Evolutionary conservation across 1,140 invertebrate genomes (phyloP).

Genomic region (Drosophila repletoides): DNA sequence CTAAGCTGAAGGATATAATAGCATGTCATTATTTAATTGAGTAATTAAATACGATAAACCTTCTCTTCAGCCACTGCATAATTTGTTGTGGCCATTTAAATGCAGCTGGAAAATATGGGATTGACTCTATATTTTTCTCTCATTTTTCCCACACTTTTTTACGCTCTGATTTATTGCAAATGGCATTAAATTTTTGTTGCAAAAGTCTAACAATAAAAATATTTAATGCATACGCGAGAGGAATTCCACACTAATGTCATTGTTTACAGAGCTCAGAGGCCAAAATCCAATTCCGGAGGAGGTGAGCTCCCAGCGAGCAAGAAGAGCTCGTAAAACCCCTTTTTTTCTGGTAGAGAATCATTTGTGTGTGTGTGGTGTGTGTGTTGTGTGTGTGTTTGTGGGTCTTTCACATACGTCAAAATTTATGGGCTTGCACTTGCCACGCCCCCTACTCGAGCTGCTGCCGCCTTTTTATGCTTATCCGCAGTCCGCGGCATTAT

Average conservation of each 20-base stretch:
- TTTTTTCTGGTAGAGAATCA: slow-evolving; percentile 20
- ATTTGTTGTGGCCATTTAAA: slow-evolving; percentile 16
- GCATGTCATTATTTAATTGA: too few species aligned
- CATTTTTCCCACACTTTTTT: slow-evolving; percentile 17
- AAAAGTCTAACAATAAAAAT: slow-evolving; percentile 73
- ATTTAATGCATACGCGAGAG: slow-evolving; percentile 66
- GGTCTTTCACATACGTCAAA: slow-evolving; percentile 39
- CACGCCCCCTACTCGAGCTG: slow-evolving; percentile 38
- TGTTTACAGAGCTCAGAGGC: slow-evolving; percentile 14
- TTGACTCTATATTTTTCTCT: background rate
- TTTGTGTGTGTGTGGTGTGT: slow-evolving; percentile 23
- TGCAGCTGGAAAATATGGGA: background rate
- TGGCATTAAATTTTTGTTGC: slow-evolving; percentile 47
- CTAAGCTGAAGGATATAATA: too few species aligned
- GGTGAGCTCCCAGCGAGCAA: too few species aligned
- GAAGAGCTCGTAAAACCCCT: slow-evolving; percentile 48
- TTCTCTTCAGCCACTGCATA: background rate
- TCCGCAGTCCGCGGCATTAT: slow-evolving; percentile 47
- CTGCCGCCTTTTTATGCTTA: slow-evolving; percentile 35
- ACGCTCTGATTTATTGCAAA: slow-evolving; percentile 57
- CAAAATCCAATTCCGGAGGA: too few species aligned
- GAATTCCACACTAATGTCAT: slow-evolving; percentile 42
- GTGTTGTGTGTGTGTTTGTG: background rate
- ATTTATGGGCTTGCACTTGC: slow-evolving; percentile 61
- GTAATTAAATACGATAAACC: background rate